Percentiles rank a stretch among this genome's conserved stretches.
phyloP scores from a whole-genome alignment of 2,797 vertebrate genomes.

The Characodon lateralis region DNA sequence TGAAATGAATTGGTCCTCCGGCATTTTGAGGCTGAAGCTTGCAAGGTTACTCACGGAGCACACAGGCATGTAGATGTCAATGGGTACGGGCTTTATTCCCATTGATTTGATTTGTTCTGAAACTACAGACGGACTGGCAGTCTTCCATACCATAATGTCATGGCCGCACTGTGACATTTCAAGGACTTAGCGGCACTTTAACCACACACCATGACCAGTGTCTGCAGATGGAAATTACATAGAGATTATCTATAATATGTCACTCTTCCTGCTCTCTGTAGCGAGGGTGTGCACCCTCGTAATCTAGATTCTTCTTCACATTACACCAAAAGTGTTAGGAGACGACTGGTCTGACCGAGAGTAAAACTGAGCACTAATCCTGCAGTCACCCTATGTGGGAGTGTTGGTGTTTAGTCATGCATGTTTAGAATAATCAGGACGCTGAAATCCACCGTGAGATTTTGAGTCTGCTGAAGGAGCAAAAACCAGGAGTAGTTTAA shows the following conservation, averaged over 20 bases:
- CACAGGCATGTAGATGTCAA: neutral
- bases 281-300: conserved; percentile 1
- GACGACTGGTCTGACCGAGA: conserved; percentile 4
- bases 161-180: conserved; percentile 47
- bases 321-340: conserved; percentile 7
- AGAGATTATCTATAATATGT: conserved; percentile 37
- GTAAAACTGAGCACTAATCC: conserved; percentile 15
- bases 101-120: conserved; percentile 30
- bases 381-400: conserved; percentile 13
- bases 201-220: conserved; percentile 23
- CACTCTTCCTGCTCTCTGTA: conserved; percentile 19
- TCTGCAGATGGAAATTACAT: conserved; percentile 46
- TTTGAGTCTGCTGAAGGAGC: conserved; percentile 19
- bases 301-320: conserved; percentile 30
- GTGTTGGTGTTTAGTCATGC: conserved; percentile 30
- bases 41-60: neutral
- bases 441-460: conserved; percentile 23
- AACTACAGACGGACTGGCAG: conserved; percentile 5
- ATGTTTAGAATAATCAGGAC: conserved; percentile 44
- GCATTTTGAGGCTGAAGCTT: conserved; percentile 15
- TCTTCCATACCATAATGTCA: conserved; percentile 22
- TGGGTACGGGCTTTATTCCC: conserved; percentile 9
- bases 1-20: conserved; percentile 43
- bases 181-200: conserved; percentile 32
- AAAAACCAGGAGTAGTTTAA: neutral